Percentiles rank a stretch among this genome's conserved stretches.
These are phyloP conservation scores for Chiloscyllium punctatum DNA, from an alignment of 2,797 vertebrate genomes.

Conservation along the genomic window DNA sequence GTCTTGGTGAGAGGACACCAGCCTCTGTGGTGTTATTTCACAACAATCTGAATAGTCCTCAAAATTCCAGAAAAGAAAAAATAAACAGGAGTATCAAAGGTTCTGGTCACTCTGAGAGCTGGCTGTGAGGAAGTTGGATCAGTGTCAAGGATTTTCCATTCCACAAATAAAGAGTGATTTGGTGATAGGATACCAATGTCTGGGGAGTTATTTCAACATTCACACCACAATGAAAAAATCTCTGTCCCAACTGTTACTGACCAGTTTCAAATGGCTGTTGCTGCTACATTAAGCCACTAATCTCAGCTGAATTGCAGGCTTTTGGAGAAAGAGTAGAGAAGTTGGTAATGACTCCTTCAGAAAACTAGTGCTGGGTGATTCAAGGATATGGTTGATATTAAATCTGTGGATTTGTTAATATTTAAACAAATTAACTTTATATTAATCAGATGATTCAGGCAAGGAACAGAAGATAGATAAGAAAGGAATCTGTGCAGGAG, in stretches of 20 bases:
- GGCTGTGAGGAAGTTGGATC: no score
- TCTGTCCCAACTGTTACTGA: neutral
- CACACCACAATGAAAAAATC: neutral
- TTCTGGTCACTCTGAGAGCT: no score
- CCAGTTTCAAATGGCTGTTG: neutral
- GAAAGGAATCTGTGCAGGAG: neutral
- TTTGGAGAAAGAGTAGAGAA: neutral
- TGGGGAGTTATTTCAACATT: neutral
- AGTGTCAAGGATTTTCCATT: no score
- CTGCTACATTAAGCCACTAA: neutral
- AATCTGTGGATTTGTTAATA: neutral
- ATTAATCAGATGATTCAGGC: neutral
- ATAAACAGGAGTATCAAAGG: no score
- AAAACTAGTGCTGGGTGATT: neutral
- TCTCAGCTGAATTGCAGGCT: neutral
- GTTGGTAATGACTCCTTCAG: neutral
- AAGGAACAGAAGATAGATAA: neutral
- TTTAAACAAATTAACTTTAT: neutral
- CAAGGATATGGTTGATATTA: neutral
- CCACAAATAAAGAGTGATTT: no score
- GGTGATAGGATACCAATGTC: no score
- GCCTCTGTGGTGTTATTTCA: neutral
- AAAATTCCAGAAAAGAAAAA: no score
- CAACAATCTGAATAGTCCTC: no score
- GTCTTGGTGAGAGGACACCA: no score